Conservation (phyloP, 2,797 vertebrate genomes). For the Schizopygopsis pylzovi region DNA sequence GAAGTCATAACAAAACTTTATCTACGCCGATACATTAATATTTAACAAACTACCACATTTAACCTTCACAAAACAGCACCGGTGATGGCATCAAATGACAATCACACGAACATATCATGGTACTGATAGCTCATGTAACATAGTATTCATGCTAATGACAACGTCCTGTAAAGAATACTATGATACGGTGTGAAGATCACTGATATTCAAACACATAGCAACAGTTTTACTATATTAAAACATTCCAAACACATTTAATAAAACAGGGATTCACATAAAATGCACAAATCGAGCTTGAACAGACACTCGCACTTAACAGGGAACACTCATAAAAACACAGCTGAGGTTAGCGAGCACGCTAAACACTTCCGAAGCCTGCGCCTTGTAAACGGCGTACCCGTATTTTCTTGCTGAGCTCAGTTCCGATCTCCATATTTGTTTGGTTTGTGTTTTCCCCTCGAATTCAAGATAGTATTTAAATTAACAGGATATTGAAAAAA, state of each 20-base stretch:
- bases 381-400: conserved; percentile 66
- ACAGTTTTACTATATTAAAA: background rate
- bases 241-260: background rate
- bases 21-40: background rate
- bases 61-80: background rate
- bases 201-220: background rate
- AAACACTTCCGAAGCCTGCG: background rate
- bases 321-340: background rate
- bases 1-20: background rate
- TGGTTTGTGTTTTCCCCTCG: background rate
- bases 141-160: background rate
- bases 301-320: too few species aligned
- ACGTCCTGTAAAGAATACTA: background rate
- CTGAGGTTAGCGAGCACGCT: conserved; percentile 51
- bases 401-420: conserved; percentile 85
- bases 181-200: background rate
- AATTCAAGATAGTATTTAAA: background rate
- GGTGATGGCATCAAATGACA: background rate
- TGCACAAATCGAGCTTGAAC: background rate
- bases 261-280: background rate
- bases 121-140: background rate
- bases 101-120: background rate
- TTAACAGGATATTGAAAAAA: background rate
- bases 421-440: conserved; percentile 80
- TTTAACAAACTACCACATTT: background rate